Evolutionary conservation across 2,797 vertebrate species (phyloP), one percentile per base, ranked within the genome.

Genomic region (Poecile montanus): DNA sequence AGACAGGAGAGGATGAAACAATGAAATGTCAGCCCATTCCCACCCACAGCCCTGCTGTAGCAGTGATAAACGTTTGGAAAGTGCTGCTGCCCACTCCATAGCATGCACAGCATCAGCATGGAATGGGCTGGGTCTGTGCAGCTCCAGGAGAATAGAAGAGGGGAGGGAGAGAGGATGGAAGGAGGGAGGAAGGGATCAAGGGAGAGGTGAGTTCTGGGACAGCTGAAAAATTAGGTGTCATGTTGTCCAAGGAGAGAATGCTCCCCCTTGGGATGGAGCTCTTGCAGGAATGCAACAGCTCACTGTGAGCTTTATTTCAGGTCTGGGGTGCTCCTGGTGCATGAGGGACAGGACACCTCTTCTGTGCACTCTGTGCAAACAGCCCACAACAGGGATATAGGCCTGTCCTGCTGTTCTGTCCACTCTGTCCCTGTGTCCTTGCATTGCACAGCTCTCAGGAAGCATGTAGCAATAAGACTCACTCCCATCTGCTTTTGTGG

Each of bases 11-110:
- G 91, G 80, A 94, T 94, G 91, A 77, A 87, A 97, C 94, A 91
- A 95, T 97, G 94, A 97, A 89, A 95, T 96, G 95, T 96, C 96
- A 96, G 94, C 81, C 88, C 17, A 23, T 92, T 91, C 91, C 84
- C 89, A 68, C 88, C 81, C 50, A 74, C 92, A 90, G 92, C 83
- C 89, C 85, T 62, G 85, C 94, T 12, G 83, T 94, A 93, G 75
- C 60, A 7, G 36, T 44, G 84, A 70, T 38, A 68, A 77, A 81
- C 5, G 1, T 14, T 68, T 14, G 9, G 62, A 27, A 65, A 40
- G 42, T 9, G 6, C 50, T 45, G 72, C 78, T 19, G 87, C 57
- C 53, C 34, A 16, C 76, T 82, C 48, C 15, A 62, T 19, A 13
- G 72, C 1, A 0, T 36, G 75, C 44, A 9, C 9, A 17, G 71